phyloP scores from a whole-genome alignment of 2,113 vertebrate species.

The Cyprinodon variegatus region DNA sequence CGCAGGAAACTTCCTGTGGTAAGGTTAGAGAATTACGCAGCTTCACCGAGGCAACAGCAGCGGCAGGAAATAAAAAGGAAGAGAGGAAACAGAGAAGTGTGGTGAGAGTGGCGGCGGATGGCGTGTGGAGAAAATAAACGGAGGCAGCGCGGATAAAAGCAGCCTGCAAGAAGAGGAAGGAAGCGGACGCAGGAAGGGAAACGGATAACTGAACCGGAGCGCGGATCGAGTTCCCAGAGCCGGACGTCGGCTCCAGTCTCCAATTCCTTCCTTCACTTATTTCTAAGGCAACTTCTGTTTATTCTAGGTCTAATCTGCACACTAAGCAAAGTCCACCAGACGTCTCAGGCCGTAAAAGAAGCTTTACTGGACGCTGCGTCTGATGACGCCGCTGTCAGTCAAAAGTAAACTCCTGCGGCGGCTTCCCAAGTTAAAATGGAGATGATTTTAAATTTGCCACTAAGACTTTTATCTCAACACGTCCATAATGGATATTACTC shows the following conservation, averaged over 20 bases:
- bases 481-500: too few relatives aligned
- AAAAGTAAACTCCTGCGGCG: too few relatives aligned
- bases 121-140: conserved; percentile 4
- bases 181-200: conserved; percentile 50
- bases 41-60: conserved; percentile 53
- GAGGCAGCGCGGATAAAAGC: not conserved
- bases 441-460: too few relatives aligned
- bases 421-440: too few relatives aligned
- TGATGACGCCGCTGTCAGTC: not conserved
- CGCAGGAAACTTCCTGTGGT: conserved; percentile 92
- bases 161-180: conserved; percentile 11
- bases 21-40: conserved; percentile 62
- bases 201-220: conserved; percentile 12
- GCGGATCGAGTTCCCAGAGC: conserved; percentile 1
- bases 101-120: conserved; percentile 11
- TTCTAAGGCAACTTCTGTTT: not conserved
- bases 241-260: conserved; percentile 2
- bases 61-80: conserved; percentile 29
- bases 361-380: not conserved
- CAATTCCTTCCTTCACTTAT: not conserved
- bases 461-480: too few relatives aligned
- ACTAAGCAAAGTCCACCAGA: not conserved
- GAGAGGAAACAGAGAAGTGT: conserved; percentile 44
- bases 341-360: not conserved
- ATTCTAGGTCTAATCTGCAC: not conserved